Conservation (phyloP, 2,113 vertebrate species). For the Telmatochromis brachygnathus region DNA sequence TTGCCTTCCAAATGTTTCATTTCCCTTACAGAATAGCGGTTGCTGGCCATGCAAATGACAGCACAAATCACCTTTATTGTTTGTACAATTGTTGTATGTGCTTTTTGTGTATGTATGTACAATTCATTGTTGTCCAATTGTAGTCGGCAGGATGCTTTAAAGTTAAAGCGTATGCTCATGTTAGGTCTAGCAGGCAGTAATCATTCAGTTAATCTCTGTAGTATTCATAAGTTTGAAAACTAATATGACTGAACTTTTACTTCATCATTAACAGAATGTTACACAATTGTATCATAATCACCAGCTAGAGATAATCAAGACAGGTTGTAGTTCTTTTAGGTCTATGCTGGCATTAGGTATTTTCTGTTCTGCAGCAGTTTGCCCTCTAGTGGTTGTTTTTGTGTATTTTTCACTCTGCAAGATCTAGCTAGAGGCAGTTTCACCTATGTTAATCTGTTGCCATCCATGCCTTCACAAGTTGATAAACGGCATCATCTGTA, state of each 20-base stretch:
- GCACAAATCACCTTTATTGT: background rate
- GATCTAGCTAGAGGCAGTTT: background rate
- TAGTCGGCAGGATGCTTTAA: background rate
- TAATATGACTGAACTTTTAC: background rate
- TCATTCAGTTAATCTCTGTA: background rate
- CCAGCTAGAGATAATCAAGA: background rate
- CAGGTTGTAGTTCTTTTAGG: background rate
- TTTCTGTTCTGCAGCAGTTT: background rate
- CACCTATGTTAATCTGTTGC: fast-evolving
- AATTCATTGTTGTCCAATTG: background rate
- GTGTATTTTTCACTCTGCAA: background rate
- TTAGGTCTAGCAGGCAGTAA: background rate
- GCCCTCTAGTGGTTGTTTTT: background rate
- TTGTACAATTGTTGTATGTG: background rate
- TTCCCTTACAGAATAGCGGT: background rate
- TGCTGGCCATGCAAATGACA: background rate
- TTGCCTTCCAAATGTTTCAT: background rate
- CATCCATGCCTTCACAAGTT: background rate
- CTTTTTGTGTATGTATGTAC: background rate
- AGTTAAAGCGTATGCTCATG: background rate
- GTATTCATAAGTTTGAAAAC: background rate
- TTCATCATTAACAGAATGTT: background rate
- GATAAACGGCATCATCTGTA: background rate
- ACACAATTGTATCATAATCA: background rate
- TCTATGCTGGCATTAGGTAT: background rate